A percentile compares a stretch with the other conserved stretches of the same genome.
phyloP scores from a whole-genome alignment of 2,113 vertebrate species.

The Nycticorax nycticorax region DNA sequence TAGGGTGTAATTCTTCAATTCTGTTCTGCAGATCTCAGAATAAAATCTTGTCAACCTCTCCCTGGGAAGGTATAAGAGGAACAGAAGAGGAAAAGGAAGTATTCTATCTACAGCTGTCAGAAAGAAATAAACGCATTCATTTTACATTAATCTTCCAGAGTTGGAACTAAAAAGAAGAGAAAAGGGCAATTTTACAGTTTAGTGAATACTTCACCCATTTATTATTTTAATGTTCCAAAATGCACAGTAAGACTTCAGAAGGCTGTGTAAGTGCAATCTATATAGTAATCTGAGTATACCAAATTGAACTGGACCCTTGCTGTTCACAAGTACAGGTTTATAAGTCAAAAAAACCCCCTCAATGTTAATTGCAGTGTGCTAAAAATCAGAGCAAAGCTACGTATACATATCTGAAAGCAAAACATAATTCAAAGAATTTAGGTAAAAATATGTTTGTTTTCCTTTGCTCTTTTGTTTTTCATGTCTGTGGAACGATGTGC shows the following conservation, averaged over 20 bases:
- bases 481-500: background rate
- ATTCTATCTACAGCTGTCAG: background rate
- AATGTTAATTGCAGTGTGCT: background rate
- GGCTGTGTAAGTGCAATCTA: background rate
- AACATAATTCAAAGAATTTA: background rate
- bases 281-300: background rate
- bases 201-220: background rate
- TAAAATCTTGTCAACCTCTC: background rate
- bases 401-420: background rate
- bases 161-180: background rate
- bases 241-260: background rate
- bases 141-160: background rate
- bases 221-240: background rate
- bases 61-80: background rate
- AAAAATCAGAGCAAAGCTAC: background rate
- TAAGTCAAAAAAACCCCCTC: rapidly evolving
- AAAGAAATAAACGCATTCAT: background rate
- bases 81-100: background rate
- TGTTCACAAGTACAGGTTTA: background rate
- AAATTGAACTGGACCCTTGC: background rate
- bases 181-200: background rate
- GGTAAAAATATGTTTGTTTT: background rate
- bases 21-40: background rate
- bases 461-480: background rate
- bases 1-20: background rate